Evolutionary conservation across 2,888 invertebrate species (phyloP).

Genomic region (Calameuta filiformis): DNA sequence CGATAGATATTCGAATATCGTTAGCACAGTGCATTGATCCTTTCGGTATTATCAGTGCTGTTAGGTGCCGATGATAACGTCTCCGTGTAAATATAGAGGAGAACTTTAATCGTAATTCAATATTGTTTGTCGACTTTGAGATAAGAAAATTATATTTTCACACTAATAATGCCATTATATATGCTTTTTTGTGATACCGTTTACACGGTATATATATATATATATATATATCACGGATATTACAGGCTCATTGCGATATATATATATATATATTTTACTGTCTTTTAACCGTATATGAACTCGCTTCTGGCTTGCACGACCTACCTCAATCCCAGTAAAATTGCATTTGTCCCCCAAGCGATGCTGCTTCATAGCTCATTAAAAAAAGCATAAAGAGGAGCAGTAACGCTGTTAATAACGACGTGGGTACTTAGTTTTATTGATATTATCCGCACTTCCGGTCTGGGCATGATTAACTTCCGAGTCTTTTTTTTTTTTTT

Average conservation of each 20-base stretch:
- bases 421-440: neutral
- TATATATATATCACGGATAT: too few species aligned
- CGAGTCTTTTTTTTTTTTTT: neutral
- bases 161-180: neutral
- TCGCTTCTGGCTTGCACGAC: neutral
- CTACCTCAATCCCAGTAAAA: neutral
- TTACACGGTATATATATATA: neutral
- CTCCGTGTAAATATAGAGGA: neutral
- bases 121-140: neutral
- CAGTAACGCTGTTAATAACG: neutral
- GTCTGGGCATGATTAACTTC: neutral
- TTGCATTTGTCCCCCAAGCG: neutral
- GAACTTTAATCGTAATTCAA: neutral
- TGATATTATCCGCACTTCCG: neutral
- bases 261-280: too few species aligned
- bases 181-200: neutral
- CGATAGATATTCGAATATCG: neutral
- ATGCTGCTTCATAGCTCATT: neutral
- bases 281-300: neutral
- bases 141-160: neutral
- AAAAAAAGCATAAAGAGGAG: neutral
- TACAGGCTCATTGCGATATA: too few species aligned
- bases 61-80: neutral
- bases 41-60: neutral
- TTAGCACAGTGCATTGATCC: neutral